Evolutionary conservation across 30 jellyfish, hydroid and myxozoan species (phyloP).

Genomic region (Phacellophora camtschatica): DNA sequence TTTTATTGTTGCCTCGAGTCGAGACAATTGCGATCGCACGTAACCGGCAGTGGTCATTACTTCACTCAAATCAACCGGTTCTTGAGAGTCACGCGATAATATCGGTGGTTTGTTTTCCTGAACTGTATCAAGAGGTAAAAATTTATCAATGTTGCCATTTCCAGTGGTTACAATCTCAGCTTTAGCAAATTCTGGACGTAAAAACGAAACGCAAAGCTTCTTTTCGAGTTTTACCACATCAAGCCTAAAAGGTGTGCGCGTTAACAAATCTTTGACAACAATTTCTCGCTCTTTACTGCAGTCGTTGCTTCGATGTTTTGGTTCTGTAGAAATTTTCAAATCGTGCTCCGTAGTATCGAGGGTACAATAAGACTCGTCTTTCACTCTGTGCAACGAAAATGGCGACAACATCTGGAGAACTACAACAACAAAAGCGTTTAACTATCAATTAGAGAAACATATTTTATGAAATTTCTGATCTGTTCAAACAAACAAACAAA

Average conservation of each 20-base stretch:
- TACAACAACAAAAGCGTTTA: neutral
- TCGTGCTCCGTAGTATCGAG: neutral
- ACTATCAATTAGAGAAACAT: neutral
- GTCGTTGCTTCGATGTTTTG: neutral
- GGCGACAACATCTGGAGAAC: slow-evolving; percentile 33
- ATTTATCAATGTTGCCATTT: too few relatives aligned
- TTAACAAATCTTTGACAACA: neutral
- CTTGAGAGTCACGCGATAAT: too few relatives aligned
- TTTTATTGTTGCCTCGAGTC: too few relatives aligned
- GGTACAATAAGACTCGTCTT: neutral
- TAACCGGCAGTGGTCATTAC: too few relatives aligned
- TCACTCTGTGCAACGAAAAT: slow-evolving; percentile 22
- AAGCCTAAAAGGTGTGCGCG: slow-evolving; percentile 17
- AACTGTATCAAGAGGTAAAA: too few relatives aligned
- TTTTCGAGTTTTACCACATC: slow-evolving; percentile 45
- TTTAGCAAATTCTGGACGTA: slow-evolving; percentile 26
- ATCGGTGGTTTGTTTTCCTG: too few relatives aligned
- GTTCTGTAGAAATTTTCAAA: neutral
- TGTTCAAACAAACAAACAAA: too few relatives aligned
- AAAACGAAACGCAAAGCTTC: slow-evolving; percentile 34
- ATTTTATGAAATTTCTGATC: too few relatives aligned
- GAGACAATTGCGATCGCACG: too few relatives aligned
- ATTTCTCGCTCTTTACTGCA: neutral
- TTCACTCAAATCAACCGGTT: too few relatives aligned
- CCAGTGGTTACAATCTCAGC: too few relatives aligned